These are phyloP conservation scores for Catostylus mosaicus DNA, from an alignment of 30 jellyfish, hydroid and myxozoan species.

Conservation along the genomic window DNA sequence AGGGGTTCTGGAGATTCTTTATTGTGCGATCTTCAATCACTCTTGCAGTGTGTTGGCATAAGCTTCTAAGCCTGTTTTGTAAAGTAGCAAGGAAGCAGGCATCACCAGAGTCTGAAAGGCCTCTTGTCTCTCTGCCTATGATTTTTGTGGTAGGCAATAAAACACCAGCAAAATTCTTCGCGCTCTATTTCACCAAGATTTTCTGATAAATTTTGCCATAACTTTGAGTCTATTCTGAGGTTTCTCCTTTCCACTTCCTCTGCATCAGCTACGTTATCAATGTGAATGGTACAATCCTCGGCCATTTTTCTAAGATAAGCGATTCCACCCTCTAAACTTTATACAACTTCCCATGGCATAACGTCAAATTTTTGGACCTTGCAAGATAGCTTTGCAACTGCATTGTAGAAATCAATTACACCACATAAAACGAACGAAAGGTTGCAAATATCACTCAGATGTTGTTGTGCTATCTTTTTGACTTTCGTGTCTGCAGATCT, in stretches of 20 bases:
- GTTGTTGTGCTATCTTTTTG: slow-evolving; percentile 15
- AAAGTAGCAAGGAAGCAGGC: not conserved
- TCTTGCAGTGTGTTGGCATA: not conserved
- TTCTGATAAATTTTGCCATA: slow-evolving; percentile 41
- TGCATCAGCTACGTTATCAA: slow-evolving; percentile 19
- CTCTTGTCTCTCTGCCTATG: slow-evolving; percentile 11
- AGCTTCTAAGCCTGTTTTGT: not conserved
- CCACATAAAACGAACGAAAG: slow-evolving; percentile 19
- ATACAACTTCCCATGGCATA: slow-evolving; percentile 29
- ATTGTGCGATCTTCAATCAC: not conserved
- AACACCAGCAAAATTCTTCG: slow-evolving; percentile 3
- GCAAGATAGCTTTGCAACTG: slow-evolving; percentile 44
- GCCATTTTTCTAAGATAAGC: slow-evolving; percentile 19
- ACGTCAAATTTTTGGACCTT: slow-evolving; percentile 38
- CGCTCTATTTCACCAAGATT: slow-evolving; percentile 37
- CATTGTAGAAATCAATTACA: slow-evolving; percentile 39
- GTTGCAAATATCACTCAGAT: slow-evolving; percentile 13
- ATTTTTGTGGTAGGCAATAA: slow-evolving; percentile 1
- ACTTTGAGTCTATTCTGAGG: slow-evolving; percentile 8
- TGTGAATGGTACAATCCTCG: slow-evolving; percentile 14
- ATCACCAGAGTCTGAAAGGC: not conserved
- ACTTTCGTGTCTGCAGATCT: slow-evolving; percentile 26
- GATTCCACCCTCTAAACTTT: slow-evolving; percentile 25
- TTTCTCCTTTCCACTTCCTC: slow-evolving; percentile 24
- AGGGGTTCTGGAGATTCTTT: slow-evolving; percentile 15